Conservation (phyloP, 1,140 invertebrate genomes). For the Neuroterus valhalla region DNA sequence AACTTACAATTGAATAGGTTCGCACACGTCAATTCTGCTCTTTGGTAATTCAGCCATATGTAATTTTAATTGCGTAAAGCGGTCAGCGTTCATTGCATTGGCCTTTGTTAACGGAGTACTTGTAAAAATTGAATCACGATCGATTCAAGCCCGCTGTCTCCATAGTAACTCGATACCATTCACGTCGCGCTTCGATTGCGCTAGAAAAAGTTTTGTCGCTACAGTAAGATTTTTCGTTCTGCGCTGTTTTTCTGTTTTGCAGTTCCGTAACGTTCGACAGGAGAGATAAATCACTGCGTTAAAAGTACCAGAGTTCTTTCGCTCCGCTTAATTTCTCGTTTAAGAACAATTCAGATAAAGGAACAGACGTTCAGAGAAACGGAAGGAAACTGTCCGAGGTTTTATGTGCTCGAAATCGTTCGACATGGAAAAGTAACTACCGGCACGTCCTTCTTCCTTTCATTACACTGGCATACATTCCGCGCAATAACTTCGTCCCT, state of each 20-base stretch:
- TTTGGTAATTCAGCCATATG: not conserved
- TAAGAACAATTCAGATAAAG: slow-evolving; percentile 16
- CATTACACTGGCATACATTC: slow-evolving; percentile 28
- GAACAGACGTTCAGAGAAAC: slow-evolving; percentile 4
- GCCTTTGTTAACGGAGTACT: not conserved
- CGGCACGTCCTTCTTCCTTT: slow-evolving; percentile 21
- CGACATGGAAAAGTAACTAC: slow-evolving; percentile 2
- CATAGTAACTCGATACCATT: slow-evolving; percentile 1
- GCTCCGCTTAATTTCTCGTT: slow-evolving; percentile 16
- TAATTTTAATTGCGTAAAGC: slow-evolving; percentile 8
- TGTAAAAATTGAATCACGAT: slow-evolving; percentile 3
- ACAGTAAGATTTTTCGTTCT: slow-evolving; percentile 1
- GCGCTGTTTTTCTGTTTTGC: slow-evolving; percentile 11
- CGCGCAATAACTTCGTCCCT: slow-evolving; percentile 29
- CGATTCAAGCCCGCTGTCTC: not conserved
- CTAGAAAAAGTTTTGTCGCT: slow-evolving; percentile 5
- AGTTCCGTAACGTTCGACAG: slow-evolving; percentile 4
- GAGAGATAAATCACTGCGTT: slow-evolving; percentile 7
- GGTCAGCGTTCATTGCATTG: not conserved
- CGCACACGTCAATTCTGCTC: not conserved
- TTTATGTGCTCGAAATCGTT: slow-evolving; percentile 18
- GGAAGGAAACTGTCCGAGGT: slow-evolving; percentile 26
- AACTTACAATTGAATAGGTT: no score
- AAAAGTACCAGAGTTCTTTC: slow-evolving; percentile 10
- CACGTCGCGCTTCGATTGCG: not conserved